Conservation (phyloP, 2,888 invertebrate genomes). For the Hyalella azteca region DNA sequence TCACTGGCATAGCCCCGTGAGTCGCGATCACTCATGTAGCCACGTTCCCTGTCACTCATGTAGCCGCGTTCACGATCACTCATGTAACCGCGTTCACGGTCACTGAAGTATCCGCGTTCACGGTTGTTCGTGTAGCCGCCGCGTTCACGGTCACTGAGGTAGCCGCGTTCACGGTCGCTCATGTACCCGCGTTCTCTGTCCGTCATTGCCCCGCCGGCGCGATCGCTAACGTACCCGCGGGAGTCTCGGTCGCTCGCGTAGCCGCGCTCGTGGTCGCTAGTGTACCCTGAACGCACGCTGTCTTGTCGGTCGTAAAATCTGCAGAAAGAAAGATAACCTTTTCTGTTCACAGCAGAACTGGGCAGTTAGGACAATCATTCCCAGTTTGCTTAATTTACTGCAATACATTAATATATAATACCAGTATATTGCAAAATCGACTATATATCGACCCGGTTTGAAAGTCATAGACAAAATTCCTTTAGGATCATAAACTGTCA, state of each 20-base stretch:
- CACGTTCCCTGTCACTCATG: slow-evolving; percentile 73
- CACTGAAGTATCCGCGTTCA: slow-evolving; percentile 78
- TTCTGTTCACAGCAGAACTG: too few relatives aligned
- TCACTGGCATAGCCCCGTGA: slow-evolving; percentile 54
- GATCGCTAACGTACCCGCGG: slow-evolving; percentile 78
- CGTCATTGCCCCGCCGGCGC: slow-evolving; percentile 55
- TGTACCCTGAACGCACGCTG: slow-evolving; percentile 85
- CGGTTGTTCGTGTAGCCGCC: slow-evolving; percentile 80
- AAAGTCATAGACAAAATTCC: too few relatives aligned
- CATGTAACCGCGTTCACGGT: slow-evolving; percentile 64
- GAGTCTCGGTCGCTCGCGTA: slow-evolving; percentile 57
- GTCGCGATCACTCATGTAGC: slow-evolving; percentile 56
- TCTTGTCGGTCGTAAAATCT: slow-evolving; percentile 74
- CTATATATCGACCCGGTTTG: too few relatives aligned
- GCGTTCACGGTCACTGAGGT: slow-evolving; percentile 52
- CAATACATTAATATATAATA: too few relatives aligned
- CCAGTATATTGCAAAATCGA: too few relatives aligned
- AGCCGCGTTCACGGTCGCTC: slow-evolving; percentile 67
- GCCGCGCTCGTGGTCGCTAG: slow-evolving; percentile 72
- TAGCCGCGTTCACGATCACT: slow-evolving; percentile 69
- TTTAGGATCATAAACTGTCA: too few relatives aligned
- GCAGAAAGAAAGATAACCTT: slow-evolving; percentile 72
- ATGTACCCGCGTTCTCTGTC: slow-evolving; percentile 57
- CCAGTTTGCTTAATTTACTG: too few relatives aligned
- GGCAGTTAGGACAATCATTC: too few relatives aligned